Conservation (phyloP, 2,113 vertebrate genomes). For the Hystrix cristata region DNA sequence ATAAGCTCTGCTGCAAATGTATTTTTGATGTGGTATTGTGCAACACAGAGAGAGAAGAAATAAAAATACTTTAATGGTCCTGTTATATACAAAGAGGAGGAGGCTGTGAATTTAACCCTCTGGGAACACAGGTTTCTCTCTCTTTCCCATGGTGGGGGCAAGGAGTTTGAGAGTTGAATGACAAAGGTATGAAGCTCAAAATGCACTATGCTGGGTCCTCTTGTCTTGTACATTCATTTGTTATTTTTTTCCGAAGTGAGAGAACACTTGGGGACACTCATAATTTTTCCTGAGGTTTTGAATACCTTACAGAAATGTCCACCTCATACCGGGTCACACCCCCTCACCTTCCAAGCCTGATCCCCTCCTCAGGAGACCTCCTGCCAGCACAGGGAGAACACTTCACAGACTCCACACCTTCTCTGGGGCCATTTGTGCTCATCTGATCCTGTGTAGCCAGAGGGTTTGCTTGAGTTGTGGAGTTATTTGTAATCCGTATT, state of each 20-base stretch:
- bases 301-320: background rate
- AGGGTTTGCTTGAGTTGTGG: background rate
- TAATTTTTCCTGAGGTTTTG: background rate
- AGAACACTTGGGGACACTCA: background rate
- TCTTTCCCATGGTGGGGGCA: background rate
- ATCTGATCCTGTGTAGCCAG: background rate
- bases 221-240: background rate
- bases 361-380: background rate
- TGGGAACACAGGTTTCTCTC: background rate
- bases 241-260: background rate
- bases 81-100: slow-evolving; percentile 1
- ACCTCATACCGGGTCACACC: background rate
- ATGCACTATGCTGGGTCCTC: background rate
- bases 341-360: background rate
- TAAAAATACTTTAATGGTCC: slow-evolving; percentile 73
- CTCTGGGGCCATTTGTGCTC: accelerated
- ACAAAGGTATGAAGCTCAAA: background rate
- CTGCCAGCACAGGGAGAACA: accelerated
- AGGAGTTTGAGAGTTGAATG: background rate
- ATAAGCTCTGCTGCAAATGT: slow-evolving; percentile 80
- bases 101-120: slow-evolving; percentile 52
- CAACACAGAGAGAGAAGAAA: slow-evolving; percentile 63
- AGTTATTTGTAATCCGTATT: background rate
- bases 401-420: too few relatives aligned
- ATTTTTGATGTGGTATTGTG: slow-evolving; percentile 81